Base-by-base conservation (phyloP, 2,113 vertebrate genomes). In the Fulmarus glacialis region DNA sequence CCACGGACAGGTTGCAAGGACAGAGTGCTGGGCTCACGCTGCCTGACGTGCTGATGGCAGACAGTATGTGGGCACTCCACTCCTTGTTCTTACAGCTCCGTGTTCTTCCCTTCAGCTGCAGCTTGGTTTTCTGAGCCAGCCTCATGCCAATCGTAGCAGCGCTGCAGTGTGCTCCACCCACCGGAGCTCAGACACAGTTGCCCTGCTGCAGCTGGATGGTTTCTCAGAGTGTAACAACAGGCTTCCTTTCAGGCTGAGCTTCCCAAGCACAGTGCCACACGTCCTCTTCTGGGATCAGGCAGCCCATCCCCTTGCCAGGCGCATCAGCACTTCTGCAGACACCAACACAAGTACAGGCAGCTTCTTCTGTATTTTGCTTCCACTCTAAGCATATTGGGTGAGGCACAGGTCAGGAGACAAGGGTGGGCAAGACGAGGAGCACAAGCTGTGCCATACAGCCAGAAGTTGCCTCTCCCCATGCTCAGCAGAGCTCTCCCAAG, bases 1-100 rank as follows among this genome's bases (percentile, higher is more conserved):
- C 21, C 40, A 34, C 42, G 8, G 34, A 21, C 30, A 84, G 59
- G 23, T 1, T 52, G 38, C 38, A n/a, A 52, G 32, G 58, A 71
- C 43, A 42, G 42, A 80, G 36, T 2, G 32, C 73, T 64, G 6
- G 3, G 56, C 79, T 88, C 34, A 23, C 0, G 0, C 23, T 67
- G 52, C 75, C 55, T 0, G 1, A 26, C 0, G 0, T 18, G 38
- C 59, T 56, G 56, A 29, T 4, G 6, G 19, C 1, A 8, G 50
- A 50, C 14, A 9, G 52, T 17, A 3, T 2, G 4, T 21, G 36
- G 63, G 34, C 58, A 81, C 15, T 7, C 9, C 14, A 10, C 75
- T 34, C 34, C 66, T 36, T 43, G 34, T n/a, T 20, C 23, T 81
- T 45, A 10, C 3, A 4, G 53, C 55, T 74, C 36, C 3, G 0